Base-by-base conservation (phyloP, 2,797 vertebrate genomes). In the Scleropages formosus region DNA sequence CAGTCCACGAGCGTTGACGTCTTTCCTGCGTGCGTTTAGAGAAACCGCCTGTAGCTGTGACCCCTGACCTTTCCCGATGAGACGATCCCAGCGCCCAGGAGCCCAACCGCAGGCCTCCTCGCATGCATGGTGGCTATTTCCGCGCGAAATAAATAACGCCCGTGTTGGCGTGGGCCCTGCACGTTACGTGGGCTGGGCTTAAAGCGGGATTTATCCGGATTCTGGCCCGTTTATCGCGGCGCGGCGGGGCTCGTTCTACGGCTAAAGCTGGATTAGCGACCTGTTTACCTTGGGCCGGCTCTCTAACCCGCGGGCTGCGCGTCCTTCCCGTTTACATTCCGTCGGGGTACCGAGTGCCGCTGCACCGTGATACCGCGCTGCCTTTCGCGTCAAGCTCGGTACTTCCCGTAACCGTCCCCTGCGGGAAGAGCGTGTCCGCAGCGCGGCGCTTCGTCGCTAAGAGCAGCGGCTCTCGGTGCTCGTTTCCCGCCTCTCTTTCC, bases 241-340 rank as follows among this genome's bases (percentile, higher is more conserved):
- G 85, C 79, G 74, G 84, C 80, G 76, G 71, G 15, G 67, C 84
- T 86, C 76, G 56, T 76, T 79, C 77, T 59, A 81, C 82, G 85
- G 85, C 85, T 89, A 81, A 88, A 89, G 86, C 87, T 85, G 86
- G 84, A 89, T 92, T 87, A 90, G 84, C 80, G 80, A 20, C 84
- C 84, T 85, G 85, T 90, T 87, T 87, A 80, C 78, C 73, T 79
- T 82, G 79, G 31, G 74, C 64, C 74, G 84, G 83, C 78, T 85
- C 80, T 84, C 82, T 73, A 27, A 70, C 46, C 31, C 76, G 51
- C 65, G 20, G 58, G 31, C 66, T 20, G 39, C 11, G 66, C 62
- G 2, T 67, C n/a, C 62, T 20, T 20, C 53, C 74, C 68, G 27
- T 66, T 77, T 77, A 58, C 58, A 24, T 61, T 26, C 47, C 1